Percentiles rank a stretch among this genome's conserved stretches.
Evolutionary conservation across 2,888 invertebrate genomes (phyloP).

Genomic region (Cantharis rufa): DNA sequence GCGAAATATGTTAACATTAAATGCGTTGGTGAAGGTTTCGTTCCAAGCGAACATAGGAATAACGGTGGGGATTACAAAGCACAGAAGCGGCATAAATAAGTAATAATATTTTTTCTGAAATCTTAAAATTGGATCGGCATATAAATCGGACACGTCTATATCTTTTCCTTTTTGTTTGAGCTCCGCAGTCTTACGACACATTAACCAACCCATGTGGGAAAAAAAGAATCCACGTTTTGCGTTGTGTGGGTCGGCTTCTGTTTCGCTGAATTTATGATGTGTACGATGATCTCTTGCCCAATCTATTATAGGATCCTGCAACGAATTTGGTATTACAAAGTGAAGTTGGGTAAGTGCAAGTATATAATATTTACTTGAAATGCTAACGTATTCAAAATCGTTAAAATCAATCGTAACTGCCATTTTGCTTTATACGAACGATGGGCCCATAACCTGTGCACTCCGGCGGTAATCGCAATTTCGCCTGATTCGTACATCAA

Average conservation of each 20-base stretch:
- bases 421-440: slow-evolving; percentile 84
- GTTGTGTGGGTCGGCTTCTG: slow-evolving; percentile 83
- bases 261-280: slow-evolving; percentile 77
- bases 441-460: slow-evolving; percentile 95
- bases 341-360: not conserved
- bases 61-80: not conserved
- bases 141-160: slow-evolving; percentile 81
- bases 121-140: slow-evolving; percentile 73
- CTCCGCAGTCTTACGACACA: slow-evolving; percentile 86
- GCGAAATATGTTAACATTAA: not conserved
- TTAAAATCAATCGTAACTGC: slow-evolving; percentile 55
- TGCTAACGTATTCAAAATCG: not conserved
- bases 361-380: not conserved
- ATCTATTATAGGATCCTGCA: slow-evolving; percentile 69
- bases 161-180: slow-evolving; percentile 76
- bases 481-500: not conserved
- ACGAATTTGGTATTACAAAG: not conserved
- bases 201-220: slow-evolving; percentile 91
- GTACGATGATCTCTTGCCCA: slow-evolving; percentile 80
- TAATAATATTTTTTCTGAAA: slow-evolving; percentile 75
- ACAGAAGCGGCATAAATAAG: not conserved
- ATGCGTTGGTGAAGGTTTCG: not conserved
- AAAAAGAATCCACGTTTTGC: slow-evolving; percentile 87
- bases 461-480: slow-evolving; percentile 75
- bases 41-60: not conserved